Percentiles rank a stretch among this genome's conserved stretches.
These are phyloP conservation scores for Drosophila algonquin DNA, from an alignment of 2,888 invertebrate genomes.

Conservation along the genomic window DNA sequence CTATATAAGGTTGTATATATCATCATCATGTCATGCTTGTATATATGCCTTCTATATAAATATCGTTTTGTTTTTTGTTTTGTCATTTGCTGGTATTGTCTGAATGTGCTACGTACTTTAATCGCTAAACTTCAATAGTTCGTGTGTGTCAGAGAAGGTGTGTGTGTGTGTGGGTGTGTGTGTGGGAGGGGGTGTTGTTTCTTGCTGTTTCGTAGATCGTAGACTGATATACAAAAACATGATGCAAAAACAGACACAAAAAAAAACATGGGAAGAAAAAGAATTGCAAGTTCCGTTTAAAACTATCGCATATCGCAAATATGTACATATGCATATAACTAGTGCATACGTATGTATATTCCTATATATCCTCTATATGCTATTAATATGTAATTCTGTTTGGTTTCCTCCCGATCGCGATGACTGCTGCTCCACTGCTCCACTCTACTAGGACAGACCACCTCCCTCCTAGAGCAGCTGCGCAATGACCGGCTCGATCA, in stretches of 20 bases:
- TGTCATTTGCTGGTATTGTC: constrained; percentile 65
- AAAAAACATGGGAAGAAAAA: constrained; percentile 41
- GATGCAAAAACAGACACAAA: constrained; percentile 26
- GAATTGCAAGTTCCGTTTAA: constrained; percentile 57
- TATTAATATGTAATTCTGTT: constrained; percentile 71
- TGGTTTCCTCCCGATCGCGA: constrained; percentile 8
- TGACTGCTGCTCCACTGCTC: neutral
- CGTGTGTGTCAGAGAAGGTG: constrained; percentile 35
- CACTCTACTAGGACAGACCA: neutral
- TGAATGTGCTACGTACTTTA: constrained; percentile 75
- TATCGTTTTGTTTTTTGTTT: constrained; percentile 33
- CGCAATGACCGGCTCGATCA: constrained; percentile 95
- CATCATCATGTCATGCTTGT: constrained; percentile 21
- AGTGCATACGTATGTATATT: constrained; percentile 42
- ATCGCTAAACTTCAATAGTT: constrained; percentile 67
- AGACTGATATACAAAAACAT: constrained; percentile 6
- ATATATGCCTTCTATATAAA: constrained; percentile 41
- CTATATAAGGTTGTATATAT: constrained; percentile 18
- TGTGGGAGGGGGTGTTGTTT: constrained; percentile 10
- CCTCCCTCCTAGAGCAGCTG: constrained; percentile 87
- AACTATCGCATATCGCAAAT: constrained; percentile 62
- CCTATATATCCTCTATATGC: constrained; percentile 53
- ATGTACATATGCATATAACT: constrained; percentile 39
- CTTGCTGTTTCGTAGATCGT: neutral
- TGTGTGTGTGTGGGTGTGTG: constrained; percentile 18